phyloP scores from a whole-genome alignment of 2,888 invertebrate species.

The Yponomeuta plumbellus region DNA sequence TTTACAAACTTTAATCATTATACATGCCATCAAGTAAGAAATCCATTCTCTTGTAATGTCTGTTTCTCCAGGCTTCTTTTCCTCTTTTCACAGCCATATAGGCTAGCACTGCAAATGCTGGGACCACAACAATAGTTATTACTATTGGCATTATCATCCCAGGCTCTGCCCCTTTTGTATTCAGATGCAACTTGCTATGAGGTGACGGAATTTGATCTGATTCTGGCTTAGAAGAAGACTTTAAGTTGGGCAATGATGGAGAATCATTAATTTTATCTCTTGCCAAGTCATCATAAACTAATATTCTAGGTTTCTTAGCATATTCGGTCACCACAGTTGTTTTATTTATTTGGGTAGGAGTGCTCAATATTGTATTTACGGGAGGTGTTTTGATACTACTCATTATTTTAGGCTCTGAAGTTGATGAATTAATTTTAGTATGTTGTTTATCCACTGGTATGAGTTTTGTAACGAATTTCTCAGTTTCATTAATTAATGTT shows the following conservation, averaged over 20 bases:
- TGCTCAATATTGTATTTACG: background rate
- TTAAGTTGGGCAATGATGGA: slow-evolving; percentile 21
- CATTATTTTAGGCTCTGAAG: background rate
- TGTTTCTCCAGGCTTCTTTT: slow-evolving; percentile 89
- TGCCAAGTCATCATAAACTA: slow-evolving; percentile 11
- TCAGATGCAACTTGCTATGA: slow-evolving; percentile 26
- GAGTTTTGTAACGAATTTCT: background rate
- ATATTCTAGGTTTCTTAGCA: slow-evolving; percentile 8
- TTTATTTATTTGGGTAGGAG: background rate
- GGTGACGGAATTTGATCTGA: slow-evolving; percentile 37
- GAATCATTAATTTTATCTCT: background rate
- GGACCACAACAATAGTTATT: slow-evolving; percentile 83
- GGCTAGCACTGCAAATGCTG: slow-evolving; percentile 82
- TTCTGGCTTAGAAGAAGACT: slow-evolving; percentile 34
- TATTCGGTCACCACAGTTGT: background rate
- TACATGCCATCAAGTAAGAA: slow-evolving; percentile 93
- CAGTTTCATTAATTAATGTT: background rate
- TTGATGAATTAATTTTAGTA: background rate
- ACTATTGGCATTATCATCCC: slow-evolving; percentile 86
- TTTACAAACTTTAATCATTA: slow-evolving; percentile 75
- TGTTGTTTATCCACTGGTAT: background rate
- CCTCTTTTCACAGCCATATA: slow-evolving; percentile 82
- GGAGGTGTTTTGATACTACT: background rate
- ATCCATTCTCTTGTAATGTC: slow-evolving; percentile 92
- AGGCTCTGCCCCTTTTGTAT: slow-evolving; percentile 56